Percentiles rank a stretch among this genome's conserved stretches.
phyloP scores from a whole-genome alignment of 1,140 invertebrate genomes.

The Periplaneta americana region DNA sequence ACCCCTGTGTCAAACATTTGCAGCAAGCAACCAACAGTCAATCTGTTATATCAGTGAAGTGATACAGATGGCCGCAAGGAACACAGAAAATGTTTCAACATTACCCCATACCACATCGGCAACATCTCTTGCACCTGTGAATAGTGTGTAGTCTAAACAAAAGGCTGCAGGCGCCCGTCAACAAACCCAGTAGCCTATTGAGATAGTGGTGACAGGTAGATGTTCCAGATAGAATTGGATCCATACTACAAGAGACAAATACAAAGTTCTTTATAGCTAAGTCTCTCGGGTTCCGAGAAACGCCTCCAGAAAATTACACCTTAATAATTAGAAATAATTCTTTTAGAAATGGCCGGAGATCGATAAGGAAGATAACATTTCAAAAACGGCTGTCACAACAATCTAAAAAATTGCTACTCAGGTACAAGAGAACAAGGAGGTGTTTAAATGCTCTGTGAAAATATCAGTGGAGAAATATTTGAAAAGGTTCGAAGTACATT shows the following conservation, averaged over 20 bases:
- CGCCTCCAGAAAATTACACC: background rate
- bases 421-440: too few relatives aligned
- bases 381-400: too few relatives aligned
- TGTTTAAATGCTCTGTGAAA: too few relatives aligned
- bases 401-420: too few relatives aligned
- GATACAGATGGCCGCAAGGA: background rate
- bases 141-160: background rate
- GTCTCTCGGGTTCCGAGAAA: background rate
- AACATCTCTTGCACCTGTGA: background rate
- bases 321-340: too few relatives aligned
- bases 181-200: background rate
- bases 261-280: background rate
- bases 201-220: background rate
- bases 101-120: background rate
- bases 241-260: background rate
- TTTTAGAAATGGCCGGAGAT: too few relatives aligned
- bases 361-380: too few relatives aligned
- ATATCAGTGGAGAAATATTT: too few relatives aligned
- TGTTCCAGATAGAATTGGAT: background rate
- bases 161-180: background rate
- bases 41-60: too few relatives aligned
- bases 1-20: too few relatives aligned
- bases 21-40: too few relatives aligned
- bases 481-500: too few relatives aligned
- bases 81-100: background rate